Evolutionary conservation across 2,113 vertebrate species (phyloP).

Genomic region (Vimba vimba): DNA sequence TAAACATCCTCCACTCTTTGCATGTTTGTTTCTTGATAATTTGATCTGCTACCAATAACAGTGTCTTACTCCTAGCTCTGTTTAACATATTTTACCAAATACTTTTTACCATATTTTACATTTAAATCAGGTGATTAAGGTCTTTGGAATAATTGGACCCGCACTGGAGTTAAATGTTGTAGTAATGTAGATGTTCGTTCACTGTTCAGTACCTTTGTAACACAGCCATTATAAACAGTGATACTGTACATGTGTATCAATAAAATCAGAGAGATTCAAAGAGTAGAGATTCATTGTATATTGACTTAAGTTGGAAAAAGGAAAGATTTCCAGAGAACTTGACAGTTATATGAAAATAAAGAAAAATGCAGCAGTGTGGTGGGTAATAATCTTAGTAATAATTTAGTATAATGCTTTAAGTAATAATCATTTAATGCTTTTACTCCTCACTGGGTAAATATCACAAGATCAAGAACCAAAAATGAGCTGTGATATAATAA

Average conservation of each 20-base stretch:
- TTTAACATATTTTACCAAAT: background rate
- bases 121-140: background rate
- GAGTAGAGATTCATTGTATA: background rate
- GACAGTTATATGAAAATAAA: background rate
- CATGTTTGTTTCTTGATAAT: background rate
- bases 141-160: background rate
- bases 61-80: background rate
- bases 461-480: conserved; percentile 45
- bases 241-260: background rate
- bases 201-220: background rate
- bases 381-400: background rate
- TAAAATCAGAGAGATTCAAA: conserved; percentile 6
- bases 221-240: background rate
- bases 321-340: background rate
- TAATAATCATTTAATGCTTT: conserved; percentile 20
- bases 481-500: conserved; percentile 68
- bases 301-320: background rate
- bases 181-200: background rate
- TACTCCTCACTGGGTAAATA: background rate
- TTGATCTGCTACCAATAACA: background rate
- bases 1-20: background rate
- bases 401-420: background rate
- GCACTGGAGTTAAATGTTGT: background rate
- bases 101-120: background rate
- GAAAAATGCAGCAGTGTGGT: background rate